Percentiles rank a stretch among this genome's conserved stretches.
phyloP scores from a whole-genome alignment of 1,140 invertebrate species.

The Nixonia krombeini region DNA sequence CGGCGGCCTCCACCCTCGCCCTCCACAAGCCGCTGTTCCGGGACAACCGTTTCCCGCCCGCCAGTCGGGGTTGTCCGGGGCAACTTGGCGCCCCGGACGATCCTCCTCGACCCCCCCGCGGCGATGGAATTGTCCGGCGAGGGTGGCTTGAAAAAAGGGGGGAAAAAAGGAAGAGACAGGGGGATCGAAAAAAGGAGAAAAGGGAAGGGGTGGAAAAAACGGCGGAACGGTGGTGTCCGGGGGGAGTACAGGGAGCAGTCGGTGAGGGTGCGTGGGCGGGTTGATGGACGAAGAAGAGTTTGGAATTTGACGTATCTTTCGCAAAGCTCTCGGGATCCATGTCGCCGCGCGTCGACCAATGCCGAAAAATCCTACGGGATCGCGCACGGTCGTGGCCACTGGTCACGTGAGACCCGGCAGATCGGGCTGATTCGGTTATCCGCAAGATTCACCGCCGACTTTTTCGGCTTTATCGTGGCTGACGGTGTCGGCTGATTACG shows the following conservation, averaged over 20 bases:
- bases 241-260: conserved; percentile 12
- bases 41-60: too few relatives aligned
- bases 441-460: too few relatives aligned
- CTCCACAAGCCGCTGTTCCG: too few relatives aligned
- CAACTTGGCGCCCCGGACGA: conserved; percentile 30
- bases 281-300: conserved; percentile 42
- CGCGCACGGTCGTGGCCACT: too few relatives aligned
- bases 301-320: conserved; percentile 61
- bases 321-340: conserved; percentile 31
- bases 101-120: conserved; percentile 38
- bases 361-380: too few relatives aligned
- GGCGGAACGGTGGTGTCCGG: conserved; percentile 23
- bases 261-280: conserved; percentile 18
- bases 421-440: too few relatives aligned
- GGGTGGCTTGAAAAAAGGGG: conserved; percentile 36
- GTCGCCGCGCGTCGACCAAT: background rate
- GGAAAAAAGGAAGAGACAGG: conserved; percentile 44
- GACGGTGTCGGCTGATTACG: too few relatives aligned
- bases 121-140: conserved; percentile 63
- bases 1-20: too few relatives aligned
- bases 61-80: conserved; percentile 9
- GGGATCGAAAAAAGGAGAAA: too few relatives aligned
- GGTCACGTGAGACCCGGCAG: too few relatives aligned
- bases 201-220: conserved; percentile 7
- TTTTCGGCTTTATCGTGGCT: too few relatives aligned